phyloP scores from a whole-genome alignment of 1,140 invertebrate genomes.

The Archivesica marissinica region DNA sequence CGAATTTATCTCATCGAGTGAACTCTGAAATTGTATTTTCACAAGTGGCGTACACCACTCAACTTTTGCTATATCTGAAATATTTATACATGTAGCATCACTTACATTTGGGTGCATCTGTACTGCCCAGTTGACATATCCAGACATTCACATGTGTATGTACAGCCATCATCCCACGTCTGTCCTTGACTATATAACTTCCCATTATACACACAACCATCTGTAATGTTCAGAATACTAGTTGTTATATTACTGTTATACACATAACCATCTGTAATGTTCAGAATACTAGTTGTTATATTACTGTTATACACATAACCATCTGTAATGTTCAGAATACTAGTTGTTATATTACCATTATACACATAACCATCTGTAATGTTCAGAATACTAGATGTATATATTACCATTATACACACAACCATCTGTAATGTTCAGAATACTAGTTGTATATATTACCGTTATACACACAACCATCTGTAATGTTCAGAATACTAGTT shows the following conservation, averaged over 20 bases:
- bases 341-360: neutral
- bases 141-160: slow-evolving; percentile 59
- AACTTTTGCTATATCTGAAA: no score
- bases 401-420: neutral
- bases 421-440: no score
- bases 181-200: slow-evolving; percentile 52
- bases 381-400: neutral
- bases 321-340: neutral
- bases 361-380: neutral
- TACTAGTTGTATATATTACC: no score
- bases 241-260: neutral
- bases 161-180: slow-evolving; percentile 61
- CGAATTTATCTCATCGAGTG: no score
- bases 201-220: slow-evolving; percentile 54
- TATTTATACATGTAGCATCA: neutral
- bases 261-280: neutral
- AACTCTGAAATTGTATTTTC: no score
- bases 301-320: neutral
- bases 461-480: no score
- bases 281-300: neutral
- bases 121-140: slow-evolving; percentile 55
- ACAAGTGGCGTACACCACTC: no score
- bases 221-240: neutral
- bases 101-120: slow-evolving; percentile 60
- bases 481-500: no score